phyloP scores from a whole-genome alignment of 2,888 invertebrate genomes.

The Drosophila longiperda region DNA sequence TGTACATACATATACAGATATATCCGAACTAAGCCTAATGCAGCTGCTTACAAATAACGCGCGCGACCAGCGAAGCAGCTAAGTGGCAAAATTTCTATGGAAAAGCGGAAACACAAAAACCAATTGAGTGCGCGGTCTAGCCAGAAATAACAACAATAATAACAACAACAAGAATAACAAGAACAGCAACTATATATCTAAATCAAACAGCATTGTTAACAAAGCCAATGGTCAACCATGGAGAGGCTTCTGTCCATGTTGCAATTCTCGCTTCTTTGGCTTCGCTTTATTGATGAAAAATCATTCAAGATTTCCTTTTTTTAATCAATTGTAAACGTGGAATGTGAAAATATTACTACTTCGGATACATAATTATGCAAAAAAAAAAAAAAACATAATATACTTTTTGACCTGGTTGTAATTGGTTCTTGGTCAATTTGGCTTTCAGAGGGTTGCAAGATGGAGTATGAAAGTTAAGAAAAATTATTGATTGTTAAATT shows the following conservation, averaged over 20 bases:
- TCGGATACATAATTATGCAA: not conserved
- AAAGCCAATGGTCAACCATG: slow-evolving; percentile 55
- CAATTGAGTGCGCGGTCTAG: slow-evolving; percentile 51
- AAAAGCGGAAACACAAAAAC: slow-evolving; percentile 68
- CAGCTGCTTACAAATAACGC: slow-evolving; percentile 51
- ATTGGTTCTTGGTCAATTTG: not conserved
- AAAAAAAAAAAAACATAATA: too few relatives aligned
- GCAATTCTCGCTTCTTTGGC: not conserved
- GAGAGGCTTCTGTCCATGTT: not conserved
- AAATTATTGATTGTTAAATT: not conserved
- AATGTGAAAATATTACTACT: not conserved
- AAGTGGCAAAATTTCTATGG: slow-evolving; percentile 74
- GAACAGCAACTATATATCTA: not conserved
- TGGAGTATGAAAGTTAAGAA: not conserved
- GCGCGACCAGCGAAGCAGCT: slow-evolving; percentile 15
- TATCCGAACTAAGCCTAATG: slow-evolving; percentile 15
- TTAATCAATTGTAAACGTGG: too few relatives aligned
- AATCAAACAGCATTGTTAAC: slow-evolving; percentile 27
- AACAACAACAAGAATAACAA: not conserved
- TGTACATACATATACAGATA: slow-evolving; percentile 12
- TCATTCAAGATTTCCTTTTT: not conserved
- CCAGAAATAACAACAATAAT: slow-evolving; percentile 25
- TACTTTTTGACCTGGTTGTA: not conserved
- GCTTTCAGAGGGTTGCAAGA: not conserved
- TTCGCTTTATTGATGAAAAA: slow-evolving; percentile 1